phyloP scores from a whole-genome alignment of 2,797 vertebrate genomes.

The Triplophysa bombifrons region DNA sequence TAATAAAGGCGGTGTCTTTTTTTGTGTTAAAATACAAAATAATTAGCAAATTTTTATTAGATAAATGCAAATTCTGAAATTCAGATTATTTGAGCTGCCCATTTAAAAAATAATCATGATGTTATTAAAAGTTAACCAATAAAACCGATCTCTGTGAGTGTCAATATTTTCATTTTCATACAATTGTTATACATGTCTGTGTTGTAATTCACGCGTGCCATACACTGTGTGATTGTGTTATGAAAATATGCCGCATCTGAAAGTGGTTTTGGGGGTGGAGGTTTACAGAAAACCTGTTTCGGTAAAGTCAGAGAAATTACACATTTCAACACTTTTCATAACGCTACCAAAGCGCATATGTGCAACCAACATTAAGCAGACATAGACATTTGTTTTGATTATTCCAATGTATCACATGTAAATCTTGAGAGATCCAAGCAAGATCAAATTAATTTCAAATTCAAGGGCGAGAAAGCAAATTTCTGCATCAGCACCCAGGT shows the following conservation, averaged over 20 bases:
- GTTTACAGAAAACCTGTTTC: not conserved
- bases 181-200: too few relatives aligned
- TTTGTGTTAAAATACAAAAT: not conserved
- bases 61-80: too few relatives aligned
- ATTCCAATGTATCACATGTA: not conserved
- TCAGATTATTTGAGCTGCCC: too few relatives aligned
- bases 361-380: not conserved
- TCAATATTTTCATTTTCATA: too few relatives aligned
- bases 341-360: not conserved
- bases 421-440: slow-evolving; percentile 18
- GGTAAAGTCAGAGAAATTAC: not conserved
- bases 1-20: too few relatives aligned
- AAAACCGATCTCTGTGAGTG: too few relatives aligned
- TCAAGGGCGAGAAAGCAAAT: slow-evolving; percentile 41
- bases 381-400: not conserved
- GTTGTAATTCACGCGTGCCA: too few relatives aligned
- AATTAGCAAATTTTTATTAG: not conserved
- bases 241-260: too few relatives aligned
- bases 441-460: slow-evolving; percentile 40
- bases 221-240: too few relatives aligned
- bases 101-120: too few relatives aligned
- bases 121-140: too few relatives aligned
- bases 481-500: slow-evolving; percentile 30
- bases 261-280: not conserved
- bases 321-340: not conserved